Evolutionary conservation across 35 echinoderm and acorn worm species (phyloP), one percentile per base, ranked within the genome.

Genomic region (Apostichopus japonicus): DNA sequence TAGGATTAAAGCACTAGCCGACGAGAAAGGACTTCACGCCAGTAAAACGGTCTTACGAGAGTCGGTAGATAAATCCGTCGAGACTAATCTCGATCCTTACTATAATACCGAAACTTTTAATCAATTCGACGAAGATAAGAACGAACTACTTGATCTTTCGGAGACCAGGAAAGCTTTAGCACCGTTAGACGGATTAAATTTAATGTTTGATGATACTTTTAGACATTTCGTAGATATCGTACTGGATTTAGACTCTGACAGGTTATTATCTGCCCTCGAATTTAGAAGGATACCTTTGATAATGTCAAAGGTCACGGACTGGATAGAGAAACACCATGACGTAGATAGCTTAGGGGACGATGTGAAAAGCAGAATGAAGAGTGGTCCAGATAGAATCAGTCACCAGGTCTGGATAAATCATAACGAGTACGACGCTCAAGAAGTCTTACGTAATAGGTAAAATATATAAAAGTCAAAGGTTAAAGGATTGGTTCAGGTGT

Each of bases 401-500:
- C 81, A 84, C 21, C 81, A 84, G 56, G 81, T 84, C 9, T 84
- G 81, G 81, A 84, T 84, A 55, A 23, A 84, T 14, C 54, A 58
- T 23, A 14, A 55, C 27, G 54, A 57, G 8, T 84, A 84, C 54
- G 81, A 84, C 56, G 81, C 56, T 10, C 8, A 16, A 11, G 19
- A 59, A 22, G 23, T 57, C 51, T 57, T 84, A 8, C 27, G 54
- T 58, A 84, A 84, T 22, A 84, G 81, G 81, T 84, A 21, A 84
- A 61, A 61, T 13, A 57, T 57, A 61, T 61, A 5, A 61, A 61
- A 61, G 57, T 61, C 57, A 61, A 10, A 13, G 57, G 57, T 61
- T 8, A 10, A 9, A 5, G 56, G 5, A 57, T 57, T 4, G 56
- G 56, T 4, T 57, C 5, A 9, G 56, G 56, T 57, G 56, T 4